Percentiles rank a stretch among this genome's conserved stretches.
phyloP scores from a whole-genome alignment of 2,113 vertebrate species.

The Melanerpes aurifrons region DNA sequence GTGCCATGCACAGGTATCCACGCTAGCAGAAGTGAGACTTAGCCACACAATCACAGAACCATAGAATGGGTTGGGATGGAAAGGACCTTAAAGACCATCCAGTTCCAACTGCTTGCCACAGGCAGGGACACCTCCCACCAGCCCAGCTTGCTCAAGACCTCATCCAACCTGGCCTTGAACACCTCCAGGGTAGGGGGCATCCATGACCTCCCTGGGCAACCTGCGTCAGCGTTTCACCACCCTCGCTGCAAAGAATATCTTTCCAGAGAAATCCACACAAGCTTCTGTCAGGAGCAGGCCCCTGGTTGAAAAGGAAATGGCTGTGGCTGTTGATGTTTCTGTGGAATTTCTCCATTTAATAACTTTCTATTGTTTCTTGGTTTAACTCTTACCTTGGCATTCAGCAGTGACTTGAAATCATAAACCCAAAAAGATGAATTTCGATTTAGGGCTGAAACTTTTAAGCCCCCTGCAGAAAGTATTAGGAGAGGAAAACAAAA shows the following conservation, averaged over 20 bases:
- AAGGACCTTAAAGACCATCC: too few species aligned
- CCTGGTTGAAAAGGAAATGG: not conserved
- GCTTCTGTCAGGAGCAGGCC: not conserved
- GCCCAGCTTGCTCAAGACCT: too few species aligned
- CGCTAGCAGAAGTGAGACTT: conserved; percentile 17
- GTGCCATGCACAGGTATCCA: not conserved
- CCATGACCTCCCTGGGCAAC: too few species aligned
- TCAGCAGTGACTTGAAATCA: conserved; percentile 35
- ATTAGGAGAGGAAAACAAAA: not conserved
- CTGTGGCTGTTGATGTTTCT: conserved; percentile 11
- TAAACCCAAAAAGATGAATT: conserved; percentile 29
- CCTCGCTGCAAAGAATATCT: too few species aligned
- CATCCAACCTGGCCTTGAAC: too few species aligned
- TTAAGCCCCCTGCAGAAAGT: conserved; percentile 55
- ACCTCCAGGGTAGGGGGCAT: too few species aligned
- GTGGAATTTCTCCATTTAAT: conserved; percentile 22
- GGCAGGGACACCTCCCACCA: too few species aligned
- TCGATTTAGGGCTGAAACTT: conserved; percentile 46
- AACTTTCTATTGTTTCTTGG: not conserved
- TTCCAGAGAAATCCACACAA: not conserved
- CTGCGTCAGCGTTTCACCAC: too few species aligned
- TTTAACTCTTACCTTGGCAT: conserved; percentile 12
- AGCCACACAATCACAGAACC: not conserved
- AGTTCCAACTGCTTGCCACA: too few species aligned
- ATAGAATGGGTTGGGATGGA: too few species aligned